These are phyloP conservation scores for Noctua fimbriata DNA, from an alignment of 2,888 invertebrate genomes.

Conservation along the genomic window DNA sequence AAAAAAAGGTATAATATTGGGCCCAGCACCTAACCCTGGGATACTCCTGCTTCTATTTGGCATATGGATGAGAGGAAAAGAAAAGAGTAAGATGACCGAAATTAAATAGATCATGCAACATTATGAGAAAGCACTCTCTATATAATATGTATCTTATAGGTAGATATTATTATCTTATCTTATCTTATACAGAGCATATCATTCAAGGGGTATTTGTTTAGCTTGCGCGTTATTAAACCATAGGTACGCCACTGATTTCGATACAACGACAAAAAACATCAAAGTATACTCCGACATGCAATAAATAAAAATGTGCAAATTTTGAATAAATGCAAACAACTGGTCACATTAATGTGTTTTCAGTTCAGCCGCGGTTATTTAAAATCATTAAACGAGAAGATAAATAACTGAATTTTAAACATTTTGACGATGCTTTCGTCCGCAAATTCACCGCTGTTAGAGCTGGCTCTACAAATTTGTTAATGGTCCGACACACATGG, in stretches of 20 bases:
- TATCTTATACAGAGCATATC: background rate
- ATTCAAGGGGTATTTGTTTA: background rate
- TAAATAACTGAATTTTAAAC: background rate
- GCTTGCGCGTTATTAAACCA: background rate
- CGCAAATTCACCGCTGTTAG: background rate
- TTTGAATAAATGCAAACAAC: conserved; percentile 27
- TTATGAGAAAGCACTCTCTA: background rate
- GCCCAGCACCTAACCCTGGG: background rate
- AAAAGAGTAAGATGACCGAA: background rate
- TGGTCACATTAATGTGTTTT: conserved; percentile 22
- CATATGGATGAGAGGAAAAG: background rate
- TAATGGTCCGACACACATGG: background rate
- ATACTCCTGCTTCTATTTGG: background rate
- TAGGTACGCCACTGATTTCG: conserved; percentile 41
- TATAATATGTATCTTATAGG: background rate
- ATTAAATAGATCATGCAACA: background rate
- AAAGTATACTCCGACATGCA: conserved; percentile 36
- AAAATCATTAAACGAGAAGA: background rate
- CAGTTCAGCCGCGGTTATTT: conserved; percentile 1
- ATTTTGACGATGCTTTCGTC: background rate
- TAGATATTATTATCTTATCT: too few relatives aligned
- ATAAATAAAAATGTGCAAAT: conserved; percentile 34
- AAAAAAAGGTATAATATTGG: background rate
- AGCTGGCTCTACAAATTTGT: background rate
- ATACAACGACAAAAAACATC: conserved; percentile 17